Evolutionary conservation across 2,797 vertebrate genomes (phyloP), one percentile per base, ranked within the genome.

Genomic region (Molossus alvarezi): DNA sequence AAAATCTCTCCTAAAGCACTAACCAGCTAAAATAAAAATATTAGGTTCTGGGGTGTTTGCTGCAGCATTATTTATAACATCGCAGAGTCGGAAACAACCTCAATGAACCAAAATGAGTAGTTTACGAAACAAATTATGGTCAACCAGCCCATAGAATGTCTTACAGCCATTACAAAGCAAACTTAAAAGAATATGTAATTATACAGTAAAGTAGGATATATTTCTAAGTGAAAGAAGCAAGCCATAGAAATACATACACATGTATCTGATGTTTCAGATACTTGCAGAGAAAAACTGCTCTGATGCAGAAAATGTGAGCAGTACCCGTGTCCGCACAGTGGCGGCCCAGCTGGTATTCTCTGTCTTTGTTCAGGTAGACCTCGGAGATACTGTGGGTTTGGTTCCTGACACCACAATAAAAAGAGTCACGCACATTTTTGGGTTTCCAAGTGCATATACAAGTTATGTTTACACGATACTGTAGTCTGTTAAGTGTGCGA

Each of bases 41-140:
- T 84, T 73, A 92, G 4, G 9, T 89, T 88, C 33, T 58, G 64
- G 85, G 88, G 57, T 94, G 20, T 96, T 95, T 92, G 64, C 65
- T 93, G 37, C 37, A 77, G 64, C 60, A 18, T 92, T 95, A 87
- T 64, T 97, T 95, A 95, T 80, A 87, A 80, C 91, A 92, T 81
- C 79, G 80, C 92, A 96, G 91, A 92, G 57, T 83, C 84, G 71
- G 67, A 84, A 95, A 76, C 57, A 84, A 93, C 79, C 23, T 95
- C 89, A 96, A 87, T 33, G 62, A 97, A 90, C 92, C 86, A 57
- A 95, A 97, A 93, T 91, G 95, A 96, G 86, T 94, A 91, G 86
- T 94, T 96, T 86, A 94, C 85, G 76, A 55, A 96, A 69, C 83
- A 91, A 96, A 96, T 95, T 94, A 84, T 75, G 86, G 83, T 67